A percentile compares a stretch with the other conserved stretches of the same genome.
Conservation (phyloP, 2,888 invertebrate species). For the Hyposoter dolosus region DNA sequence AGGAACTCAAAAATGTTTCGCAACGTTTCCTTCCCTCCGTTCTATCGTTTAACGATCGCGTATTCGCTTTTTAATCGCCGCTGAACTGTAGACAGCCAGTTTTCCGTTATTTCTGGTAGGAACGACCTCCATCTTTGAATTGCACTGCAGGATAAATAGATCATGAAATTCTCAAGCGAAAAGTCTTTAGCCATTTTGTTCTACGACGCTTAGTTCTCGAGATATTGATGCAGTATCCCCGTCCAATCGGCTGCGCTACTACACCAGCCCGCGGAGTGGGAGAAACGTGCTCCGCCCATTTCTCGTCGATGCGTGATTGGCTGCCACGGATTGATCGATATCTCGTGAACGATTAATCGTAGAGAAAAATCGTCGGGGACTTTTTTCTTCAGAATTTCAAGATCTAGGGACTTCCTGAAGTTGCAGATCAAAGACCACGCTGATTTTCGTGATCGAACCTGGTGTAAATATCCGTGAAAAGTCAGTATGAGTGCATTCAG, state of each 20-base stretch:
- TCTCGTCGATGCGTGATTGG: neutral
- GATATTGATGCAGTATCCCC: neutral
- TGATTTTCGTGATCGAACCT: neutral
- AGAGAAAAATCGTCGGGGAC: neutral
- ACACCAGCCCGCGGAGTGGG: neutral
- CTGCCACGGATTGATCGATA: neutral
- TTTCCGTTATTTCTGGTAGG: neutral
- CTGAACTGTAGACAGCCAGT: neutral
- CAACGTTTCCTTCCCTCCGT: neutral
- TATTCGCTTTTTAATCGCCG: neutral
- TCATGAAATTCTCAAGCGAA: neutral
- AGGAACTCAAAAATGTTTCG: neutral
- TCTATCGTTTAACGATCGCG: neutral
- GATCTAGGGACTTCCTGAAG: neutral
- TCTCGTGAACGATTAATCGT: neutral
- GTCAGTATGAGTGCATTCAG: slow-evolving; percentile 24
- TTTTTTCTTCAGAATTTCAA: neutral
- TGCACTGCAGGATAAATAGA: neutral
- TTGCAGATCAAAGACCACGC: neutral
- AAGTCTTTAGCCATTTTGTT: neutral
- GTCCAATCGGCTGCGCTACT: neutral
- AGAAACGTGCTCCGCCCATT: neutral
- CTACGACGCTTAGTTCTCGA: neutral
- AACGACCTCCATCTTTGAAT: neutral
- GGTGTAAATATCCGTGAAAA: neutral